Conservation (phyloP, 2,113 vertebrate genomes). For the Campylorhamphus procurvoides region DNA sequence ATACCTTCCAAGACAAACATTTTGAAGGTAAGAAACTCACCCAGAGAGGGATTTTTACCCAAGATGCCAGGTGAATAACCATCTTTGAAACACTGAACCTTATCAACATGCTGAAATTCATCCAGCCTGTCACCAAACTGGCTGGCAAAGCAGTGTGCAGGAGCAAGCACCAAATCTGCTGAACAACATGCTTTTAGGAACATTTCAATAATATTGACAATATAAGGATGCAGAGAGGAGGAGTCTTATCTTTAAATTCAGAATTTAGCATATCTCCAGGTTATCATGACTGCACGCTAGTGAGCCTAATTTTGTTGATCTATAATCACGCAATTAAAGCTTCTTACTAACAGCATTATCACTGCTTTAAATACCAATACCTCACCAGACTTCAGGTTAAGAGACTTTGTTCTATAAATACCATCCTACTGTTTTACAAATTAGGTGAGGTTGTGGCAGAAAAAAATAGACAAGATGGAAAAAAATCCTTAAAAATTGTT, state of each 20-base stretch:
- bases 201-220: not conserved
- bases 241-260: not conserved
- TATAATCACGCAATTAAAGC: conserved; percentile 31
- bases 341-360: conserved; percentile 6
- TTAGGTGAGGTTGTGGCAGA: not conserved
- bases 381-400: conserved; percentile 12
- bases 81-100: not conserved
- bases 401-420: conserved; percentile 6
- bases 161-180: not conserved
- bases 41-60: not conserved
- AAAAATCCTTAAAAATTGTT: not conserved
- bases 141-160: not conserved
- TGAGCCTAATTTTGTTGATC: not conserved
- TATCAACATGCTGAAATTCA: not conserved
- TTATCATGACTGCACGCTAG: not conserved
- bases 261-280: not conserved
- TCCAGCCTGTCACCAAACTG: not conserved
- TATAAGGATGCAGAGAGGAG: not conserved
- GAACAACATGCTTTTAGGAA: not conserved
- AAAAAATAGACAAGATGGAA: not conserved
- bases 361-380: conserved; percentile 23
- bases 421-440: not conserved
- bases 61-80: not conserved
- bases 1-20: rapidly evolving
- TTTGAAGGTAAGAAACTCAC: not conserved